A percentile compares a stretch with the other conserved stretches of the same genome.
These are phyloP conservation scores for Dione vanillae DNA, from an alignment of 2,888 invertebrate species.

Conservation along the genomic window DNA sequence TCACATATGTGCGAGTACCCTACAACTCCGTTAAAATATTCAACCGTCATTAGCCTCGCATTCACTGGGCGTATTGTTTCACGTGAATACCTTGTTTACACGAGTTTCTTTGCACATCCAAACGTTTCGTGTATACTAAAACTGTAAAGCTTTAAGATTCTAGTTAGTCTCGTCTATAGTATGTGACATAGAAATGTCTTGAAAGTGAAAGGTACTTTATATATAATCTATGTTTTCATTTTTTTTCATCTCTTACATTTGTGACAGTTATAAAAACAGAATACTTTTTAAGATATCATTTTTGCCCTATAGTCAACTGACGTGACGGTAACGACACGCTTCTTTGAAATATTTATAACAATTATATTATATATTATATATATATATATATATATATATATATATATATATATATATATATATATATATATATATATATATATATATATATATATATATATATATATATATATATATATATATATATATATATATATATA, in stretches of 20 bases:
- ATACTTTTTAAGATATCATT: too few relatives aligned
- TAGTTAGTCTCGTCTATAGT: conserved; percentile 7
- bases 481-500: too few relatives aligned
- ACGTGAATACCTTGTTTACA: conserved; percentile 43
- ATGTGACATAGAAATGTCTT: conserved; percentile 13
- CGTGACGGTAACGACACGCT: too few relatives aligned
- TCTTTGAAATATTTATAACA: too few relatives aligned
- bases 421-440: too few relatives aligned
- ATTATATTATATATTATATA: too few relatives aligned
- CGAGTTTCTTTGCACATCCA: conserved; percentile 35
- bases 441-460: too few relatives aligned
- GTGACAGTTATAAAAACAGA: not conserved
- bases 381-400: too few relatives aligned
- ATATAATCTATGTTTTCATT: not conserved
- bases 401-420: too few relatives aligned
- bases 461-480: too few relatives aligned
- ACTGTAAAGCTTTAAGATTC: conserved; percentile 17
- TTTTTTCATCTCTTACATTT: not conserved
- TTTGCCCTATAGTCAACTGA: too few relatives aligned
- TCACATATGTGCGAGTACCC: conserved; percentile 36
- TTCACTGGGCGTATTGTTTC: conserved; percentile 49
- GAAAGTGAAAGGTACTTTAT: not conserved
- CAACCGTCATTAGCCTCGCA: conserved; percentile 66
- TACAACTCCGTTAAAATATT: conserved; percentile 60
- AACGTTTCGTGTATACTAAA: conserved; percentile 23